Conservation (phyloP, 2,888 invertebrate species). For the Yponomeuta malinellus region DNA sequence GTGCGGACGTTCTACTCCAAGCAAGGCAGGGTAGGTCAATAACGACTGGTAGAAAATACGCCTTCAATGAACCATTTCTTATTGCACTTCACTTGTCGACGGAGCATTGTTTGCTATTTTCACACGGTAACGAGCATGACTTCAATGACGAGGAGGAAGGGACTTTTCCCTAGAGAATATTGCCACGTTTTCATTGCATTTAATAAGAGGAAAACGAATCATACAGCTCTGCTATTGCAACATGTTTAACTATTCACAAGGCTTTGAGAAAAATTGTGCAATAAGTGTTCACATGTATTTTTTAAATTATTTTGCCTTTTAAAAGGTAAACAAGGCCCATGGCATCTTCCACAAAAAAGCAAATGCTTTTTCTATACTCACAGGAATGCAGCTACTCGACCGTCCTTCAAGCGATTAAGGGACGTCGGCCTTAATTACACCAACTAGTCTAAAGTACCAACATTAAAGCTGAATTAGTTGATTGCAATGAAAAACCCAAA, state of each 20-base stretch:
- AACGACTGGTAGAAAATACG: constrained; percentile 32
- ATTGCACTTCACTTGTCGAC: constrained; percentile 46
- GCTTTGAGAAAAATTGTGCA: too few relatives aligned
- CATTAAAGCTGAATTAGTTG: constrained; percentile 60
- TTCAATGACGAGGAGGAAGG: constrained; percentile 6
- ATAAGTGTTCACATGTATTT: too few relatives aligned
- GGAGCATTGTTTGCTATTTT: constrained; percentile 51
- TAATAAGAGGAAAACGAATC: background rate
- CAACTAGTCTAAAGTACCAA: constrained; percentile 34
- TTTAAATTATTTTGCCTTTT: too few relatives aligned
- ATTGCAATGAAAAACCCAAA: constrained; percentile 37
- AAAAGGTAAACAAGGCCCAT: background rate
- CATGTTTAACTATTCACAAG: background rate
- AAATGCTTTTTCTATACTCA: constrained; percentile 25
- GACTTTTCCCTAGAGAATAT: constrained; percentile 11
- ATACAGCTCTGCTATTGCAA: background rate
- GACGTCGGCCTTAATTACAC: constrained; percentile 45
- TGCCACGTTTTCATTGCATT: constrained; percentile 4
- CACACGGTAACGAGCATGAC: constrained; percentile 44
- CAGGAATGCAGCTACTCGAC: constrained; percentile 38
- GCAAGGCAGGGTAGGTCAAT: constrained; percentile 37
- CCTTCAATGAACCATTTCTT: constrained; percentile 64
- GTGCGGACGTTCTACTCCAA: constrained; percentile 2
- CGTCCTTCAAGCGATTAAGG: constrained; percentile 65
- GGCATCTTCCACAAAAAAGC: background rate